These are phyloP conservation scores for Emydocephalus ijimae DNA, from an alignment of 2,113 vertebrate species.

Conservation along the genomic window DNA sequence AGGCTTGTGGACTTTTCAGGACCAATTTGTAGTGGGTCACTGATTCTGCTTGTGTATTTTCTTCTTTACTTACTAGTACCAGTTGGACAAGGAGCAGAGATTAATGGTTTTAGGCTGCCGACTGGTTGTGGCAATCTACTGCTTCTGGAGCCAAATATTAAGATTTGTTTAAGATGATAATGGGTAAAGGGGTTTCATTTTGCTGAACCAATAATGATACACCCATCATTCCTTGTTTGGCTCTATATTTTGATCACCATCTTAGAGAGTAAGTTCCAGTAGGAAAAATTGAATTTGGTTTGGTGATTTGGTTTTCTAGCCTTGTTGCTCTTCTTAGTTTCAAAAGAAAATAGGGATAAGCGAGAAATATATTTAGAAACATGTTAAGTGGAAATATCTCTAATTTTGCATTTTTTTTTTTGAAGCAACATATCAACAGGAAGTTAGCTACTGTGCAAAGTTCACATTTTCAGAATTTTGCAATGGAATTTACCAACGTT, in stretches of 20 bases:
- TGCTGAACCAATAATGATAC: neutral
- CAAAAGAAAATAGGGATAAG: neutral
- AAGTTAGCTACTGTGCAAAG: neutral
- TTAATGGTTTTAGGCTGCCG: conserved; percentile 91
- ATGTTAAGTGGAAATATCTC: neutral
- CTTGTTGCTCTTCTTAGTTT: neutral
- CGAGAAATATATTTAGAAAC: neutral
- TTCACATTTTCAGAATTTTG: neutral
- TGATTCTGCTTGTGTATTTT: conserved; percentile 91
- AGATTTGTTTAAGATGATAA: conserved; percentile 60
- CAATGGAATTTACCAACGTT: neutral
- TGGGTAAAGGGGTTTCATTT: neutral
- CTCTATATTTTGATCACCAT: neutral
- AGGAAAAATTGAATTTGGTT: neutral
- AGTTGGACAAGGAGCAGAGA: conserved; percentile 94
- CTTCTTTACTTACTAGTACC: conserved; percentile 89
- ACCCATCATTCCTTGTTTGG: neutral
- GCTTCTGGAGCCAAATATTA: conserved; percentile 76
- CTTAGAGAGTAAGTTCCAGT: neutral
- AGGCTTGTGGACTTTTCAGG: conserved; percentile 98
- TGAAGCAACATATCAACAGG: neutral
- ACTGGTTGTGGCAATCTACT: conserved; percentile 75
- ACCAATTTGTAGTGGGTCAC: conserved; percentile 99
- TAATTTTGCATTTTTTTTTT: neutral
- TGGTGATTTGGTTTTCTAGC: neutral